Base-by-base conservation (phyloP, 2,113 vertebrate species). In the Apistogramma diplotaenia region DNA sequence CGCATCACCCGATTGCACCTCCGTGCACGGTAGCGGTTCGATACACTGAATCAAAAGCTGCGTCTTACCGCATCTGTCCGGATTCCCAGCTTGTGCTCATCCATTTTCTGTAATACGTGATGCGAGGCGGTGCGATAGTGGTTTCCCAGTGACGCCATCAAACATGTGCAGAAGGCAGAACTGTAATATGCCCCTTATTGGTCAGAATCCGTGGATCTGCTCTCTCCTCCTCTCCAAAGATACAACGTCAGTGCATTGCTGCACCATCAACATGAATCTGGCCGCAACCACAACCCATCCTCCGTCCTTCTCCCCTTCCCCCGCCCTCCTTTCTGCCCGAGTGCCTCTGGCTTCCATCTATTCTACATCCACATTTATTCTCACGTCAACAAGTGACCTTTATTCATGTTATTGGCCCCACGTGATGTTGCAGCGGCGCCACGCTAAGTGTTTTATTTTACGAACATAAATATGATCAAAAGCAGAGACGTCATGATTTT, bases 11-110 rank as follows among this genome's bases (percentile, higher is more conserved):
- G 9, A 16, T 6, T n/a, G 29, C 25, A 1, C 27, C 37, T 19
- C 21, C 51, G 62, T 57, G 62, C 62, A 67, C 19, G 29, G 19
- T 19, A 67, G 3, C 18, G 62, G 9, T 40, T 25, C 23, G 23
- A 67, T 49, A 29, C 40, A 25, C 40, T 46, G 46, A 67, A 67
- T 67, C 5, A 43, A 43, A 9, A 61, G 29, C 49, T 46, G 72
- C 29, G 76, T 87, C 94, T 95, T 95, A 95, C 94, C 94, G 92
- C 87, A 85, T 92, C 88, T 13, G 84, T 84, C 88, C 89, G 87
- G 71, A 80, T 74, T 60, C 79, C 62, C 72, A 81, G 67, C 61
- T 72, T 35, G 53, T 4, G 76, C 76, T 67, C 25, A 51, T 92
- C 93, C 93, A 91, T 91, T 59, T 81, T 82, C 33, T 33, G 56